phyloP scores from a whole-genome alignment of 2,797 vertebrate species.

The Hylomyscus alleni region DNA sequence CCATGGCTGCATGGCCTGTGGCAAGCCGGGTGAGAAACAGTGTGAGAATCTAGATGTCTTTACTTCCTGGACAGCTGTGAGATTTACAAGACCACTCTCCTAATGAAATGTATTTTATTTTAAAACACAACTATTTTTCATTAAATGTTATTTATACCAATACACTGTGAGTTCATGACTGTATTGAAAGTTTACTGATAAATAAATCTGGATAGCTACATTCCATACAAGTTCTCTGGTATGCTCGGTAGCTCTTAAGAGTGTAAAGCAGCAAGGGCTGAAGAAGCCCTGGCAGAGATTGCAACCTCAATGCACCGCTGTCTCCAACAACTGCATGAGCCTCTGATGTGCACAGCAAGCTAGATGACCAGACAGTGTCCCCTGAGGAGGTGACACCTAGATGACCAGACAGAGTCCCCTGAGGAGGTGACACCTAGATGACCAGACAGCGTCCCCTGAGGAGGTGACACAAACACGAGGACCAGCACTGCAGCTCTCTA shows the following conservation, averaged over 20 bases:
- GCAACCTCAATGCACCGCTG: not conserved
- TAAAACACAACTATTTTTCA: constrained; percentile 58
- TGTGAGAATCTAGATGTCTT: not conserved
- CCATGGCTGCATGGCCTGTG: not conserved
- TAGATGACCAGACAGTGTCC: not conserved
- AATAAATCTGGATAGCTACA: constrained; percentile 5
- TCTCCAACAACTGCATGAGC: not conserved
- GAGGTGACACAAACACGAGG: not conserved
- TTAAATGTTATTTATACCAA: constrained; percentile 40
- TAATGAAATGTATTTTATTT: constrained; percentile 41
- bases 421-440: not conserved
- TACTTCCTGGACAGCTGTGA: not conserved
- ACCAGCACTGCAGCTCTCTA: not conserved
- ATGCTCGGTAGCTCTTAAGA: constrained; percentile 32
- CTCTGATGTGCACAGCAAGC: not conserved
- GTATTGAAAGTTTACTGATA: constrained; percentile 1
- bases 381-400: not conserved
- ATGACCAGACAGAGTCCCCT: no score
- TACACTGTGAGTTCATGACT: not conserved
- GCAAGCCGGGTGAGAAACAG: not conserved
- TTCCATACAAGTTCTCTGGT: not conserved
- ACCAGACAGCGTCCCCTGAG: no score
- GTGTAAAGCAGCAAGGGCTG: not conserved
- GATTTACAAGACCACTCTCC: not conserved
- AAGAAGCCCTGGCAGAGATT: not conserved